These are phyloP conservation scores for Pogonognathellus flavescens DNA, from an alignment of 1,140 invertebrate species.

Conservation along the genomic window DNA sequence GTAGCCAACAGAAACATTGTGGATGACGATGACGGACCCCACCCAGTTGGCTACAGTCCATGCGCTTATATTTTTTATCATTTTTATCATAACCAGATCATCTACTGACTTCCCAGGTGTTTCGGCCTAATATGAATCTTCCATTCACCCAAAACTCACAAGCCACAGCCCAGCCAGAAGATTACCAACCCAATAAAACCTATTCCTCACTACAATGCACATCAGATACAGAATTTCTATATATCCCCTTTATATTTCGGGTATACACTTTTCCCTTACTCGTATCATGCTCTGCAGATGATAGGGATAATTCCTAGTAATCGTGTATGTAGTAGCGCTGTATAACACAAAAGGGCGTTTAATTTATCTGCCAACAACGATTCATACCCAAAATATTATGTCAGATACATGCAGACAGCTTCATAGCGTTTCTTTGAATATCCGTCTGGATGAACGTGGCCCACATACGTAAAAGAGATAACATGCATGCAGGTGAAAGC, in stretches of 20 bases:
- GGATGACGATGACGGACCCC: conserved; percentile 48
- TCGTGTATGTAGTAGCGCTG: neutral
- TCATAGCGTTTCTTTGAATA: no score
- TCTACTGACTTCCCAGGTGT: conserved; percentile 16
- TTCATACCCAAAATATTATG: neutral
- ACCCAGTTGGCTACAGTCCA: conserved; percentile 55
- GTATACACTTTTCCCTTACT: no score
- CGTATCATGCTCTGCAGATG: no score
- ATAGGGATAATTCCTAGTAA: neutral
- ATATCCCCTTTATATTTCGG: no score
- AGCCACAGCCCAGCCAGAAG: neutral
- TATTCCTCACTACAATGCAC: no score
- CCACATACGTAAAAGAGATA: no score
- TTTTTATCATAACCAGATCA: conserved; percentile 19
- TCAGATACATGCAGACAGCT: no score
- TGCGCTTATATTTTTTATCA: conserved; percentile 56
- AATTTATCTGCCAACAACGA: neutral
- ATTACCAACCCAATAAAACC: neutral
- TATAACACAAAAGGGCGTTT: neutral
- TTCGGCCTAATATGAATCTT: conserved; percentile 3
- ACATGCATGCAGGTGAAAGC: no score
- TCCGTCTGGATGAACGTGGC: no score
- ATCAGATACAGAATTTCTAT: no score
- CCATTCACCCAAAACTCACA: neutral
- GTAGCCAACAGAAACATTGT: neutral